Evolutionary conservation across 2,888 invertebrate species (phyloP).

Genomic region (Diploptera punctata): DNA sequence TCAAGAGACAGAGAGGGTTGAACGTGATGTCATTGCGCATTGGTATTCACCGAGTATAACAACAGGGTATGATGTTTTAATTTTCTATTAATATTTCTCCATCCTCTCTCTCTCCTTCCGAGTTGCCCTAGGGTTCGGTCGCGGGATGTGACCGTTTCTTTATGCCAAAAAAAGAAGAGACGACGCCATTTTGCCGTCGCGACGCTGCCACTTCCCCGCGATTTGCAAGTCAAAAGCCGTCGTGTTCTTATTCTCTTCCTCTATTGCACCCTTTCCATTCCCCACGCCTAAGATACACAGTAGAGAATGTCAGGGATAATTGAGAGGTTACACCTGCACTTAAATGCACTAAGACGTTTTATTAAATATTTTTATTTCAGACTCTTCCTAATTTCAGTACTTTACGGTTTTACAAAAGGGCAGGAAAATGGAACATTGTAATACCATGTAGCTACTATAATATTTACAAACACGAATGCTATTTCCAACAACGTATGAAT

Average conservation of each 20-base stretch:
- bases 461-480: no score
- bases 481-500: no score
- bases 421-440: no score
- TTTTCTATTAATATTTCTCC: conserved; percentile 3
- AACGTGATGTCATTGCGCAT: background rate
- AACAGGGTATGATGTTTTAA: conserved; percentile 14
- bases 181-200: conserved; percentile 18
- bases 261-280: background rate
- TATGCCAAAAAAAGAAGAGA: background rate
- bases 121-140: background rate
- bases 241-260: conserved; percentile 11
- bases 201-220: conserved; percentile 21
- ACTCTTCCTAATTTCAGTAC: no score
- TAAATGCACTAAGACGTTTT: no score
- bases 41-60: background rate
- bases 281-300: background rate
- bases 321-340: no score
- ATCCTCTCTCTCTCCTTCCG: background rate
- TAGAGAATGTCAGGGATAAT: conserved; percentile 1
- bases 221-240: conserved; percentile 31
- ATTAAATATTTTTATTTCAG: no score
- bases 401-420: no score
- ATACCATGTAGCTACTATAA: no score
- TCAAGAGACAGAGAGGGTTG: background rate
- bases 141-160: conserved; percentile 10